These are phyloP conservation scores for Trachelus iudaicus DNA, from an alignment of 2,888 invertebrate species.

Conservation along the genomic window DNA sequence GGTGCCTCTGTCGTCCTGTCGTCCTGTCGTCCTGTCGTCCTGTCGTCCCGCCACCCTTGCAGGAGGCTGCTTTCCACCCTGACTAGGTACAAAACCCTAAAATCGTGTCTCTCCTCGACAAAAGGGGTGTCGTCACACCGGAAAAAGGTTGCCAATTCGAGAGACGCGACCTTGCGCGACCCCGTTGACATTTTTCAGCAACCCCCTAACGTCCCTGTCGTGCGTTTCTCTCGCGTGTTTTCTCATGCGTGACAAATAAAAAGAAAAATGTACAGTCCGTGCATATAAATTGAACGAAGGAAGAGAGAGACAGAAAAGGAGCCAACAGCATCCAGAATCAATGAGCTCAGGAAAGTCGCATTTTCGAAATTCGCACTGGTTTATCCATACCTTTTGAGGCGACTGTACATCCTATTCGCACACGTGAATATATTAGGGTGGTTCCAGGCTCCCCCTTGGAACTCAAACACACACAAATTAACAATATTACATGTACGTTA, in stretches of 20 bases:
- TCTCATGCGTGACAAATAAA: neutral
- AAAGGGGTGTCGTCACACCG: neutral
- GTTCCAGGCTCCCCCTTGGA: conserved; percentile 53
- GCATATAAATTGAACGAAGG: neutral
- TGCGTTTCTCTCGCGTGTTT: neutral
- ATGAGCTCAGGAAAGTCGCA: too few species aligned
- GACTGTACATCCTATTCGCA: conserved; percentile 50
- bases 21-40: too few species aligned
- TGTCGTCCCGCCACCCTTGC: neutral
- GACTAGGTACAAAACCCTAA: conserved; percentile 17
- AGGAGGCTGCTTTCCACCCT: neutral
- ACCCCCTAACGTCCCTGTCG: neutral
- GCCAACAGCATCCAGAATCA: too few species aligned
- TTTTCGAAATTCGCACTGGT: too few species aligned
- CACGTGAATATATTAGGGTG: conserved; percentile 59
- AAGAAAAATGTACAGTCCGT: neutral
- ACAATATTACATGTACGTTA: conserved; percentile 60
- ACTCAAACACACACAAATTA: conserved; percentile 62
- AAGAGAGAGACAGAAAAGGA: neutral
- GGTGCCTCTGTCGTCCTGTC: too few species aligned
- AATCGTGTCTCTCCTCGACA: conserved; percentile 7
- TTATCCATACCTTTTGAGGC: conserved; percentile 40
- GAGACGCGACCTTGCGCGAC: neutral
- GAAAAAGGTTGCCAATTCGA: neutral
- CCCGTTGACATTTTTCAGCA: neutral